Evolutionary conservation across 2,888 invertebrate species (phyloP).

Genomic region (Andrena flavipes): DNA sequence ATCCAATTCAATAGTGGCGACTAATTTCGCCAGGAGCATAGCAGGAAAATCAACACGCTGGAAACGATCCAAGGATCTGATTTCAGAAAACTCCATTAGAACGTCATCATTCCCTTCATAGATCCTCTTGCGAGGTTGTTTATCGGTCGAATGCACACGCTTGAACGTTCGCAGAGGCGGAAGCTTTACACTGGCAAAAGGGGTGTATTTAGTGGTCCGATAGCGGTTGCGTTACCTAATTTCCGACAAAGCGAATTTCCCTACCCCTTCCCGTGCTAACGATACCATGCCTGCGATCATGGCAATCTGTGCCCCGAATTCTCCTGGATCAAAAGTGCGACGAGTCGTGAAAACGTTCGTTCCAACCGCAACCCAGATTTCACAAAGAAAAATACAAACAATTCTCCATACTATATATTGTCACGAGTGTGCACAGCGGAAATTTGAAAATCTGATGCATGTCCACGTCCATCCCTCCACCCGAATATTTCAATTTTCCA

Average conservation of each 20-base stretch:
- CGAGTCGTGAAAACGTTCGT: constrained; percentile 25
- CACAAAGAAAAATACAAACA: constrained; percentile 5
- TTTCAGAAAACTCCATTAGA: constrained; percentile 15
- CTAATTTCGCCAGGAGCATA: background rate
- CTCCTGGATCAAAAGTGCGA: constrained; percentile 49
- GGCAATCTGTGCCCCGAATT: constrained; percentile 63
- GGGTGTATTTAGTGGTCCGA: constrained; percentile 63
- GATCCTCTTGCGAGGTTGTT: constrained; percentile 2
- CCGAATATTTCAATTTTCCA: no score
- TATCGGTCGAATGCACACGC: constrained; percentile 12
- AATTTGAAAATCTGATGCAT: background rate
- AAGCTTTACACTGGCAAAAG: constrained; percentile 36
- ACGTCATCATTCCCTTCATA: background rate
- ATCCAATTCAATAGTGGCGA: background rate
- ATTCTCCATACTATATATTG: background rate
- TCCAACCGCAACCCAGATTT: constrained; percentile 24
- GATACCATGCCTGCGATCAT: constrained; percentile 45
- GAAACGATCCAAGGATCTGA: constrained; percentile 2
- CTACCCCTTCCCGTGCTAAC: constrained; percentile 44
- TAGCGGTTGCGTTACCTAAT: constrained; percentile 67
- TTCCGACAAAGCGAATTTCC: constrained; percentile 67
- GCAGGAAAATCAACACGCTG: background rate
- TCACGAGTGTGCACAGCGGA: background rate
- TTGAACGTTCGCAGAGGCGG: constrained; percentile 22
- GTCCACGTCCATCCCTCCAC: no score